Evolutionary conservation across 2,113 vertebrate species (phyloP), one percentile per base, ranked within the genome.

Genomic region (Xiphophorus hellerii): DNA sequence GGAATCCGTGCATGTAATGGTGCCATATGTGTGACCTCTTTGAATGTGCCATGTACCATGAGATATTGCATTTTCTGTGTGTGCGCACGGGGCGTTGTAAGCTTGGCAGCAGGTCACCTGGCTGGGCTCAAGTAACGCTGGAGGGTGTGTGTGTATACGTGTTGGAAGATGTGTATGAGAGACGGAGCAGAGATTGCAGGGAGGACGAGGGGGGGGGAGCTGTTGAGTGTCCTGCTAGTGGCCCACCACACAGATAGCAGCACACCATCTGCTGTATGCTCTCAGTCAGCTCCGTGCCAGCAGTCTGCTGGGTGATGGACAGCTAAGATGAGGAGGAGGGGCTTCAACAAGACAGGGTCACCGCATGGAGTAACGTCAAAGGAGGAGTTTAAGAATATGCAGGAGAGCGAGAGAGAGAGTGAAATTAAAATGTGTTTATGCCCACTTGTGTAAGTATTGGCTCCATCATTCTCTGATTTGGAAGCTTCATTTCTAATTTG

Each of bases 211-310:
- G 88, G 71, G 88, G 86, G 84, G 87, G 88, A 66, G 84, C 69
- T 81, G 84, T 70, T 73, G 79, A 86, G 82, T 88, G 88, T 90
- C 88, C 90, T 88, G 91, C 90, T 91, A 85, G 93, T 92, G 87
- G 86, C 88, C 78, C 88, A 80, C 88, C 87, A 89, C 86, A 82
- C 86, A 77, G 82, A 90, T 87, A 91, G 88, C 89, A 84, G 84
- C 87, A 73, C 87, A 90, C 93, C 93, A 94, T 95, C 94, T 95
- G 94, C 92, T 91, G 79, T 77, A 78, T 73, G 88, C 81, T 88
- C 92, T 83, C 89, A 72, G 82, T 82, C 80, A 78, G 74, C 66
- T 86, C 74, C 6, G 66, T 87, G 93, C 93, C 93, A 93, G 92
- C 76, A 77, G 86, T 94, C 92, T 90, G 77, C 91, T 87, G 85